Percentiles rank a stretch among this genome's conserved stretches.
phyloP scores from a whole-genome alignment of 2,797 vertebrate genomes.

The Alcedo atthis region DNA sequence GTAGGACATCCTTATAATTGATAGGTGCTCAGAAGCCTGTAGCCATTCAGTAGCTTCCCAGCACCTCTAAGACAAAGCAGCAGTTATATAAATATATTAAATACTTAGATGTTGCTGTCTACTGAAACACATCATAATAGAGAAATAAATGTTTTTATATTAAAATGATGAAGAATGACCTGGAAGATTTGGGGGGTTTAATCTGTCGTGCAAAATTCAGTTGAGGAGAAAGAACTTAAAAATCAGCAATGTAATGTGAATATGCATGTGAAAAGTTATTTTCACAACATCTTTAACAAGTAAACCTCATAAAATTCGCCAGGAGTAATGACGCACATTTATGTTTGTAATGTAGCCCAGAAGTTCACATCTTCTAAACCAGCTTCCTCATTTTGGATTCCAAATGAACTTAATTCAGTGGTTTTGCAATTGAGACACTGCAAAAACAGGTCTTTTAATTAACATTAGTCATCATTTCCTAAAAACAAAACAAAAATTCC shows the following conservation, averaged over 20 bases:
- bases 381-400: neutral
- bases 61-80: neutral
- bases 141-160: neutral
- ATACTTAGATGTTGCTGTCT: neutral
- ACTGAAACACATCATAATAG: neutral
- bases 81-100: neutral
- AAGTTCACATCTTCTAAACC: neutral
- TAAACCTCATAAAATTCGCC: neutral
- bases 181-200: neutral
- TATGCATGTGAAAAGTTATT: neutral
- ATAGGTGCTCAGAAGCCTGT: neutral
- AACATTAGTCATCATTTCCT: neutral
- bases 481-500: neutral
- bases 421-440: neutral
- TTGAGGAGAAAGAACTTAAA: neutral
- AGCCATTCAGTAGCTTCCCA: neutral
- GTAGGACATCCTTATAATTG: neutral
- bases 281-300: neutral
- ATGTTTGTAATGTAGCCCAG: neutral
- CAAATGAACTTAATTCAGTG: neutral
- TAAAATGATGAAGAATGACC: neutral
- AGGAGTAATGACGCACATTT: neutral
- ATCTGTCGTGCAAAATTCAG: neutral
- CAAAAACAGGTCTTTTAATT: neutral
- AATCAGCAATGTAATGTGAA: neutral